Percentiles rank a stretch among this genome's conserved stretches.
phyloP scores from a whole-genome alignment of 2,797 vertebrate genomes.

The Oreochromis mossambicus region DNA sequence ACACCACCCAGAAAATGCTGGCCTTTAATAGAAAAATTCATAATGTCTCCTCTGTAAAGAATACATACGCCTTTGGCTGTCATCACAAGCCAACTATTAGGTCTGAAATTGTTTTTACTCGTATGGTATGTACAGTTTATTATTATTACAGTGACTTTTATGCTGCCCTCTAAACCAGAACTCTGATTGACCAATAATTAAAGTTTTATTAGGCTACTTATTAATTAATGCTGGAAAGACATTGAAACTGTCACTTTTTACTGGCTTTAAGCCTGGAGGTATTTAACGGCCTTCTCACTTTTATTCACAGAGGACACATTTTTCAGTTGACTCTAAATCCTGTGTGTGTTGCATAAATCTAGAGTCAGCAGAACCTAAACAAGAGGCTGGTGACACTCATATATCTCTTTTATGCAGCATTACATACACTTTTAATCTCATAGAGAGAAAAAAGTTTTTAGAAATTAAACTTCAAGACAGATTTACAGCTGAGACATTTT shows the following conservation, averaged over 20 bases:
- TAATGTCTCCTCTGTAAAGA: too few relatives aligned
- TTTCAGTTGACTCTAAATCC: not conserved
- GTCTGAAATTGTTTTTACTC: not conserved
- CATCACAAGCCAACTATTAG: not conserved
- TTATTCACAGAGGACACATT: conserved; percentile 4
- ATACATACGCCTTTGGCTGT: not conserved
- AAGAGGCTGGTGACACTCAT: not conserved
- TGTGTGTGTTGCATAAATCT: not conserved
- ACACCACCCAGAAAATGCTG: not conserved
- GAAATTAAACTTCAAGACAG: not conserved
- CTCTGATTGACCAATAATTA: not conserved
- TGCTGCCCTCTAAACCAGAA: not conserved
- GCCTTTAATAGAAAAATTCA: not conserved
- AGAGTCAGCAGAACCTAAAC: conserved; percentile 27
- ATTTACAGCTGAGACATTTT: not conserved
- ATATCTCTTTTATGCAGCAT: not conserved
- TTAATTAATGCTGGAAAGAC: not conserved
- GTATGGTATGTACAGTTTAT: not conserved
- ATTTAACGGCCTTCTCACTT: not conserved
- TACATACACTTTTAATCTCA: not conserved
- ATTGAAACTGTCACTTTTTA: not conserved
- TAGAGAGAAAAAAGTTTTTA: not conserved
- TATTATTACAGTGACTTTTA: not conserved
- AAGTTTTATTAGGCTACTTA: not conserved
- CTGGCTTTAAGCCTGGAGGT: not conserved